phyloP scores from a whole-genome alignment of 1,140 invertebrate genomes.

The Spodoptera frugiperda region DNA sequence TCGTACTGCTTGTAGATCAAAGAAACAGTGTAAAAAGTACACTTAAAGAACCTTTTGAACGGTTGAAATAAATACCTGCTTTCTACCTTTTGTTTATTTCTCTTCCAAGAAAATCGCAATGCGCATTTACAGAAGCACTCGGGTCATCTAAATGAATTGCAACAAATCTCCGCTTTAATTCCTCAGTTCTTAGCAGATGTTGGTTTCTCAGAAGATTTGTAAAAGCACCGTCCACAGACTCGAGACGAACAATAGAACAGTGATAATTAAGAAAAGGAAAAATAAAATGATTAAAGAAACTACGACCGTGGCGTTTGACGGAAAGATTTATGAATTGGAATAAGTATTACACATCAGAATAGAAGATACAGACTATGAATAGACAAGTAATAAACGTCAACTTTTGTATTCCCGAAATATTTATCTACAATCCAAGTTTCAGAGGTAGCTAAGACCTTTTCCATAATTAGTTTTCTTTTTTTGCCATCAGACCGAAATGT shows the following conservation, averaged over 20 bases:
- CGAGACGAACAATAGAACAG: conserved; percentile 26
- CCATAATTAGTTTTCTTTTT: conserved; percentile 34
- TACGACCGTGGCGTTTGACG: not conserved
- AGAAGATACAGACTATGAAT: not conserved
- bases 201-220: conserved; percentile 31
- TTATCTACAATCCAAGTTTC: conserved; percentile 7
- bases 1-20: no score
- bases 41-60: not conserved
- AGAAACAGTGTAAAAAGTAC: not conserved
- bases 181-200: conserved; percentile 27
- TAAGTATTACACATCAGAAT: not conserved
- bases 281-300: conserved; percentile 26
- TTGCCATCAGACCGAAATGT: conserved; percentile 22
- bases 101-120: conserved; percentile 25
- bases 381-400: not conserved
- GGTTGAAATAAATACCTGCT: no score
- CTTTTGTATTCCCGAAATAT: not conserved
- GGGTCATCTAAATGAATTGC: conserved; percentile 39
- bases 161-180: conserved; percentile 22
- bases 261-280: conserved; percentile 31
- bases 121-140: conserved; percentile 21
- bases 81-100: not conserved
- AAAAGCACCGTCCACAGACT: conserved; percentile 11
- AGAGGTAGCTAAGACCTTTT: conserved; percentile 10
- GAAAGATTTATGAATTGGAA: not conserved